Conservation (phyloP, 2,797 vertebrate genomes). For the Oreochromis mossambicus region DNA sequence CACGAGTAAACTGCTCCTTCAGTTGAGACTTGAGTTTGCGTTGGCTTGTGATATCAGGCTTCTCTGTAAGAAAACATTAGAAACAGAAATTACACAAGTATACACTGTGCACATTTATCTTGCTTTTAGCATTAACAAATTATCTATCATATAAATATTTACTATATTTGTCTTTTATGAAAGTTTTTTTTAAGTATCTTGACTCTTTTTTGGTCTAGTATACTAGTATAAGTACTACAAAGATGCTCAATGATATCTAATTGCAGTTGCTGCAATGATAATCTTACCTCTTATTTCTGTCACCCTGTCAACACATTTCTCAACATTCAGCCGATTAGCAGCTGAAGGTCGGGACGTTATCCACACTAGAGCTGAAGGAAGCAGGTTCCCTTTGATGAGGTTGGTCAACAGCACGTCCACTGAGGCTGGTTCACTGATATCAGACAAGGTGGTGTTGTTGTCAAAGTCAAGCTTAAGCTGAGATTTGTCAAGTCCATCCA, state of each 20-base stretch:
- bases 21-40: conserved; percentile 16
- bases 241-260: rapidly evolving
- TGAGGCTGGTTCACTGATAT: background rate
- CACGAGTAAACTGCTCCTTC: background rate
- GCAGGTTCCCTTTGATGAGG: background rate
- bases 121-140: rapidly evolving
- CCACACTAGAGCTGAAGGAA: background rate
- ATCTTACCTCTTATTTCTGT: rapidly evolving
- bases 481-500: conserved; percentile 27
- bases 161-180: rapidly evolving
- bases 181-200: rapidly evolving
- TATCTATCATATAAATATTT: rapidly evolving
- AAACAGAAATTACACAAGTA: background rate
- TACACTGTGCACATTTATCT: rapidly evolving
- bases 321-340: rapidly evolving
- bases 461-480: conserved; percentile 17
- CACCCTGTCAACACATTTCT: rapidly evolving
- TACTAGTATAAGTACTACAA: rapidly evolving
- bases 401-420: background rate
- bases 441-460: background rate
- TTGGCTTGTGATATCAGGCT: background rate
- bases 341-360: background rate
- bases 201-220: background rate
- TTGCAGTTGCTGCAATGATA: background rate
- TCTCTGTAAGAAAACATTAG: conserved; percentile 10